A percentile compares a stretch with the other conserved stretches of the same genome.
Conservation (phyloP, 2,888 invertebrate genomes). For the Lepidonotus clava region DNA sequence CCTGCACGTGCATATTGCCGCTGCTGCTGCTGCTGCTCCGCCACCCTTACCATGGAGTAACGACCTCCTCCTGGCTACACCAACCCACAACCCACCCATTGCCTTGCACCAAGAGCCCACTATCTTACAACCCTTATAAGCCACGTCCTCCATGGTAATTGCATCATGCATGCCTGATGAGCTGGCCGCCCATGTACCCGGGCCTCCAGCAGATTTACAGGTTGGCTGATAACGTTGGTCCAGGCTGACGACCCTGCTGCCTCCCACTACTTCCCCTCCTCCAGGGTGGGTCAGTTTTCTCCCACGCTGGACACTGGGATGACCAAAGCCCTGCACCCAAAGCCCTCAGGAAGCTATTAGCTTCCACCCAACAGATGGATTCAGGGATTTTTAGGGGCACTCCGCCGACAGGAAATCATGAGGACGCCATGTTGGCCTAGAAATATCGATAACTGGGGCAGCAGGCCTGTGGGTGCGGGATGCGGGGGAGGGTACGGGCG, state of each 20-base stretch:
- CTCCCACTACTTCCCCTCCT: neutral
- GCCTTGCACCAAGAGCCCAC: neutral
- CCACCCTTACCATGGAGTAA: no score
- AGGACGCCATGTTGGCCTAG: neutral
- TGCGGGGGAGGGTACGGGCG: neutral
- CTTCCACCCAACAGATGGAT: neutral
- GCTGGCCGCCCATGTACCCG: neutral
- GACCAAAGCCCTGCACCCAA: neutral
- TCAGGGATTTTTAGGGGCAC: neutral
- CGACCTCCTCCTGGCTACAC: no score
- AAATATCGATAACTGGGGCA: constrained; percentile 26
- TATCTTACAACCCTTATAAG: constrained; percentile 40
- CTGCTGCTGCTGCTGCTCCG: no score
- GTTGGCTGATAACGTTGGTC: neutral
- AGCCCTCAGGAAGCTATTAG: constrained; percentile 15
- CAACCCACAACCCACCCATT: neutral
- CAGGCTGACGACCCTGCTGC: neutral
- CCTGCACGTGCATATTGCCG: no score
- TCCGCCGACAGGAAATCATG: constrained; percentile 25
- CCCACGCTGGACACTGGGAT: no score
- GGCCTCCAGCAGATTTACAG: neutral
- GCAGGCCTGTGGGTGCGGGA: neutral
- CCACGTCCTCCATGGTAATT: neutral
- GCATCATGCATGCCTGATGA: constrained; percentile 45
- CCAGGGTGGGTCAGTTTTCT: neutral